Percentiles rank a stretch among this genome's conserved stretches.
phyloP scores from a whole-genome alignment of 2,113 vertebrate species.

The Myotis lucifugus region DNA sequence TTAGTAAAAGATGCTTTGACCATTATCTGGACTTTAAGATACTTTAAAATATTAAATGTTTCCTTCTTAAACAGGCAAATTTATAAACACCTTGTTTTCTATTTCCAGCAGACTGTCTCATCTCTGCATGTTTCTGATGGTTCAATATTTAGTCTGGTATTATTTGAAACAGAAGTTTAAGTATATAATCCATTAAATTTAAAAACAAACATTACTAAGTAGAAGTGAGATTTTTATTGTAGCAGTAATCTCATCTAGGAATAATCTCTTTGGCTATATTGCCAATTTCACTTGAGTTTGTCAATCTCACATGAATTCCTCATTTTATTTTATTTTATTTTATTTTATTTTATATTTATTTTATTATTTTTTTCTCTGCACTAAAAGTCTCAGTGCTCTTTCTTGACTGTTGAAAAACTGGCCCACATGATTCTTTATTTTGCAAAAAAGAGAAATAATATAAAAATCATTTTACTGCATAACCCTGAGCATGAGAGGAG shows the following conservation, averaged over 20 bases:
- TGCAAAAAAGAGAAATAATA: neutral
- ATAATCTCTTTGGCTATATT: neutral
- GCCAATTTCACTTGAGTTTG: neutral
- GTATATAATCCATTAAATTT: neutral
- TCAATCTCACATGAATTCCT: neutral
- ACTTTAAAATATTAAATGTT: conserved; percentile 2
- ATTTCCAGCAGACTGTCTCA: neutral
- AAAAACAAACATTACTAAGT: conserved; percentile 51
- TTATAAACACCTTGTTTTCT: neutral
- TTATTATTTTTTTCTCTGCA: neutral
- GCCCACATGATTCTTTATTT: neutral
- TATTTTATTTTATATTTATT: neutral
- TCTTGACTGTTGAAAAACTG: neutral
- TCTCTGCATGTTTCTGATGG: neutral
- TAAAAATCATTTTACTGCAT: neutral
- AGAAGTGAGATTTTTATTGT: neutral
- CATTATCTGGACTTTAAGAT: neutral
- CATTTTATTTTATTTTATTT: neutral
- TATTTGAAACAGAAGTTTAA: conserved; percentile 35
- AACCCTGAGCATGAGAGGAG: neutral
- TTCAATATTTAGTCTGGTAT: conserved; percentile 60
- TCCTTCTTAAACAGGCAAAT: conserved; percentile 22
- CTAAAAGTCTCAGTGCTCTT: neutral
- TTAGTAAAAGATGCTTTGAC: neutral
- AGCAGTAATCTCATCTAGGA: neutral